Percentiles rank a stretch among this genome's conserved stretches.
These are phyloP conservation scores for Drosophila heteroneura DNA, from an alignment of 2,888 invertebrate species.

Conservation along the genomic window DNA sequence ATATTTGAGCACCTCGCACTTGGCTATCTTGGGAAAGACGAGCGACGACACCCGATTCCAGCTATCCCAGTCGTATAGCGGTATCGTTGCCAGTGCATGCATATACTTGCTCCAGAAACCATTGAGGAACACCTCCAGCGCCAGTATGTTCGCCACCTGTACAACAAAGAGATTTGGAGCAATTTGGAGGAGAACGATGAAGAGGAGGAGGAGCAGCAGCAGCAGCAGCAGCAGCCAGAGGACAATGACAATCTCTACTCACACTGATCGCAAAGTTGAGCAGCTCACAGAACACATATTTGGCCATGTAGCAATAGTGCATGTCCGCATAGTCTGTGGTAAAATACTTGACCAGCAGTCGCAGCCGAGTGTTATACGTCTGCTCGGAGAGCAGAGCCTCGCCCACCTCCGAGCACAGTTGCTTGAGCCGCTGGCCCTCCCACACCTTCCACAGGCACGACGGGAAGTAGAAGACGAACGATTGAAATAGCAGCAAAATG, in stretches of 20 bases:
- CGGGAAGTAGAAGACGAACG: constrained; percentile 83
- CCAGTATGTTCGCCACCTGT: constrained; percentile 80
- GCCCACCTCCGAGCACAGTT: constrained; percentile 83
- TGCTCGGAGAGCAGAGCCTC: constrained; percentile 79
- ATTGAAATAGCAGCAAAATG: constrained; percentile 80
- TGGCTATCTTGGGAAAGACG: constrained; percentile 89
- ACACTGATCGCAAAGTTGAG: constrained; percentile 91
- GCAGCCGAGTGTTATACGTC: constrained; percentile 72
- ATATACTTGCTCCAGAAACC: constrained; percentile 83
- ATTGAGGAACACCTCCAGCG: constrained; percentile 82
- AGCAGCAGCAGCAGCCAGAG: not conserved
- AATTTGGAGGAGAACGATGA: not conserved
- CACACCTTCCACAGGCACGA: constrained; percentile 84
- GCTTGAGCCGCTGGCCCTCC: constrained; percentile 86
- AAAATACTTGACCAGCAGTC: constrained; percentile 81
- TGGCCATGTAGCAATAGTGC: constrained; percentile 87
- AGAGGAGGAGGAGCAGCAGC: too few relatives aligned
- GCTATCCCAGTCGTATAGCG: constrained; percentile 81
- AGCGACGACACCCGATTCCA: constrained; percentile 83
- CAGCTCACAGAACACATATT: constrained; percentile 90
- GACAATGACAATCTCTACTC: constrained; percentile 82
- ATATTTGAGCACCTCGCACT: constrained; percentile 94
- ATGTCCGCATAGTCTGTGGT: constrained; percentile 80
- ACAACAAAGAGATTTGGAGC: not conserved
- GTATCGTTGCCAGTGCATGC: constrained; percentile 78